Percentiles rank a stretch among this genome's conserved stretches.
These are phyloP conservation scores for Sthenelais limicola DNA, from an alignment of 2,888 invertebrate species.

Conservation along the genomic window DNA sequence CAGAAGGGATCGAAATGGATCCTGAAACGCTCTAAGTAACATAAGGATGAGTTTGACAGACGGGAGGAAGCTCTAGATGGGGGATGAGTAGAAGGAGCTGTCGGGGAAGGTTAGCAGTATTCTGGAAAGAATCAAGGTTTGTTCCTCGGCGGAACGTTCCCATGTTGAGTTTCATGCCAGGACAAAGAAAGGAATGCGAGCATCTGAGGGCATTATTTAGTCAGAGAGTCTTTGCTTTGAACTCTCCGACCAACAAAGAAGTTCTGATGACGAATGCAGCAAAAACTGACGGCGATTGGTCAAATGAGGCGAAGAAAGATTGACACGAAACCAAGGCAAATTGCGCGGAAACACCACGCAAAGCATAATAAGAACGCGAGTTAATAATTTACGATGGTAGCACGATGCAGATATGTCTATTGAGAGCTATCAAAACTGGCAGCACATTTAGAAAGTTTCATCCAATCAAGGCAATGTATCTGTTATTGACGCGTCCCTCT, in stretches of 20 bases:
- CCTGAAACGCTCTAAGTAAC: constrained; percentile 26
- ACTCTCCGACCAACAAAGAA: constrained; percentile 23
- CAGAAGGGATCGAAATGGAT: constrained; percentile 37
- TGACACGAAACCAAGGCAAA: constrained; percentile 25
- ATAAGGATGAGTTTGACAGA: constrained; percentile 22
- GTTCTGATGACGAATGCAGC: constrained; percentile 33
- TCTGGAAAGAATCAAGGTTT: no score
- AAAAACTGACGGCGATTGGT: constrained; percentile 17
- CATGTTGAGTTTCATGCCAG: neutral
- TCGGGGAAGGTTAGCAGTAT: no score
- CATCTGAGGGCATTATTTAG: neutral
- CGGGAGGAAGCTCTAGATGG: neutral
- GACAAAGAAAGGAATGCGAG: neutral
- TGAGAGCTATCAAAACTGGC: no score
- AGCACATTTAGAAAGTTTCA: no score
- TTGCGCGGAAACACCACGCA: constrained; percentile 32
- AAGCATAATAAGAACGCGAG: constrained; percentile 15
- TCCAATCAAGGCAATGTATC: no score
- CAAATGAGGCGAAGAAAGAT: constrained; percentile 4
- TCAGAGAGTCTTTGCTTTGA: neutral
- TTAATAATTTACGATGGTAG: constrained; percentile 32
- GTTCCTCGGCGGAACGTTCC: constrained; percentile 23
- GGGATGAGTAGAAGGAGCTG: neutral
- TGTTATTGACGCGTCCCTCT: no score
- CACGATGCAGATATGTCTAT: no score